A percentile compares a stretch with the other conserved stretches of the same genome.
These are phyloP conservation scores for Platalea minor DNA, from an alignment of 2,797 vertebrate species.

Conservation along the genomic window DNA sequence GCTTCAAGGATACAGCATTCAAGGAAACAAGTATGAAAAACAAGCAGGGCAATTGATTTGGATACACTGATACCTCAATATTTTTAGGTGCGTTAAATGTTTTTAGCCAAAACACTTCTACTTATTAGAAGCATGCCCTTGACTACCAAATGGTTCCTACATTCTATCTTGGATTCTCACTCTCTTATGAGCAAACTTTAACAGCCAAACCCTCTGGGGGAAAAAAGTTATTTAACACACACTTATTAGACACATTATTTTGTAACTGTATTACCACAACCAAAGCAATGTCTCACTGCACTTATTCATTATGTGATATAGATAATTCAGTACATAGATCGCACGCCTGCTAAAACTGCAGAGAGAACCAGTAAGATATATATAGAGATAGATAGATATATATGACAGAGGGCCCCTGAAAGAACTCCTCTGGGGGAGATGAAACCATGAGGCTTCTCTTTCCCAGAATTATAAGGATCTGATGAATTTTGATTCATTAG, in stretches of 20 bases:
- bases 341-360: neutral
- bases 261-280: neutral
- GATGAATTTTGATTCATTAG: neutral
- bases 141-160: neutral
- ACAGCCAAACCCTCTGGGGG: neutral
- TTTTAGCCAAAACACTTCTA: neutral
- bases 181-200: neutral
- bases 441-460: neutral
- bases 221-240: neutral
- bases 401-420: neutral
- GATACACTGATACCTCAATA: neutral
- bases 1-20: neutral
- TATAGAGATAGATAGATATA: neutral
- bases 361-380: neutral
- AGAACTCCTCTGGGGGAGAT: neutral
- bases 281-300: neutral
- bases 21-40: neutral
- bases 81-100: neutral
- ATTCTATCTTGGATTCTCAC: neutral
- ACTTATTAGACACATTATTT: neutral
- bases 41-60: neutral
- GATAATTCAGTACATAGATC: neutral
- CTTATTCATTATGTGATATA: neutral
- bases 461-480: neutral
- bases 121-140: neutral